These are phyloP conservation scores for Bubo scandiacus DNA, from an alignment of 2,113 vertebrate genomes.

Conservation along the genomic window DNA sequence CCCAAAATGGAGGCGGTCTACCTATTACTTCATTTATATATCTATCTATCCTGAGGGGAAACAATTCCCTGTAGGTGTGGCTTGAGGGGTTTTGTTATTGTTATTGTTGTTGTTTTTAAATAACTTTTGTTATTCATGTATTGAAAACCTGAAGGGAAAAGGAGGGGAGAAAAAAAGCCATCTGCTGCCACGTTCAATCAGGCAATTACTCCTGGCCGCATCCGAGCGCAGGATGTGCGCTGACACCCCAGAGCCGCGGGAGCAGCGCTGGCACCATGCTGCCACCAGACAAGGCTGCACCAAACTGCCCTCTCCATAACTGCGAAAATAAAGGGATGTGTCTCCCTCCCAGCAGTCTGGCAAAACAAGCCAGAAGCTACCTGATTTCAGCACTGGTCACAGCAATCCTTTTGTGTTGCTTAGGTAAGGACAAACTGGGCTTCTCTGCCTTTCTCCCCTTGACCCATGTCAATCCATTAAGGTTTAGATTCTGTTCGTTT, in stretches of 20 bases:
- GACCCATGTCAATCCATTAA: rapidly evolving
- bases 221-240: rapidly evolving
- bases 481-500: neutral
- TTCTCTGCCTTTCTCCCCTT: neutral
- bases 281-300: neutral
- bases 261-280: neutral
- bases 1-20: slow-evolving; percentile 25
- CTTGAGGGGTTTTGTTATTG: neutral
- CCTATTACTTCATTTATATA: slow-evolving; percentile 52
- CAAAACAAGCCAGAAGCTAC: neutral
- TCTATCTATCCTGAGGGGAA: slow-evolving; percentile 20
- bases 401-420: neutral
- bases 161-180: neutral
- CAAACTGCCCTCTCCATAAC: neutral
- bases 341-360: neutral
- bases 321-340: neutral
- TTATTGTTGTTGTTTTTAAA: slow-evolving; percentile 53
- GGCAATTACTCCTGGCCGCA: neutral
- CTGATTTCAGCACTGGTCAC: neutral
- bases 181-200: slow-evolving; percentile 6
- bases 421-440: neutral
- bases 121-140: slow-evolving; percentile 23
- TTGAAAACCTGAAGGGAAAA: neutral
- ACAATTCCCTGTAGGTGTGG: slow-evolving; percentile 5
- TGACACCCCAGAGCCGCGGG: rapidly evolving